Evolutionary conservation across 2,888 invertebrate species (phyloP).

Genomic region (Eulithis prunata): DNA sequence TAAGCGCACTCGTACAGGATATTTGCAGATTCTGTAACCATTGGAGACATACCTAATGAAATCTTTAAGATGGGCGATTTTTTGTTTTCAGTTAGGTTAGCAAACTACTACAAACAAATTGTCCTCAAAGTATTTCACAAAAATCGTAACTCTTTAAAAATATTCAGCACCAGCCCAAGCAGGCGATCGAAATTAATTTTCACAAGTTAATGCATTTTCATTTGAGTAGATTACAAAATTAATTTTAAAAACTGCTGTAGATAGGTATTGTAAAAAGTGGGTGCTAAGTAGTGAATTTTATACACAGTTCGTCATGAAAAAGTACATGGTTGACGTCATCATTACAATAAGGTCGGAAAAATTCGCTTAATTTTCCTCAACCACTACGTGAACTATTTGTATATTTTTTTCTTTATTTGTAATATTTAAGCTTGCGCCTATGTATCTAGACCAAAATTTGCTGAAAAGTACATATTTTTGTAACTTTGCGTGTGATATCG

Average conservation of each 20-base stretch:
- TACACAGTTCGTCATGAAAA: constrained; percentile 24
- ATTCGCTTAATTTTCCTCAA: constrained; percentile 74
- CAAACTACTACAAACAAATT: too few species aligned
- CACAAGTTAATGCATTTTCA: constrained; percentile 1
- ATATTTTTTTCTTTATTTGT: constrained; percentile 49
- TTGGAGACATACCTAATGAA: too few species aligned
- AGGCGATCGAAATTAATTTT: constrained; percentile 8
- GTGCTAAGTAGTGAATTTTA: constrained; percentile 18
- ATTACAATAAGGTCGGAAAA: constrained; percentile 66
- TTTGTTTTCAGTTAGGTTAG: too few species aligned
- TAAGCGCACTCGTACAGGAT: too few species aligned
- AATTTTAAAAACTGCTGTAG: neutral
- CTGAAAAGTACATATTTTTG: constrained; percentile 60
- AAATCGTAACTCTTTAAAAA: too few species aligned
- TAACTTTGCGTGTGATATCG: constrained; percentile 51
- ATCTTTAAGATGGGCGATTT: too few species aligned
- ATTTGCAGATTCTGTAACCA: too few species aligned
- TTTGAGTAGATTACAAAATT: constrained; percentile 13
- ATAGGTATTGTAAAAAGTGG: neutral
- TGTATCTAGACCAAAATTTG: constrained; percentile 54
- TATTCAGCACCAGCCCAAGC: neutral
- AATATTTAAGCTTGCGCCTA: constrained; percentile 73
- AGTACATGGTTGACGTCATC: constrained; percentile 38
- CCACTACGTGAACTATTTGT: constrained; percentile 47
- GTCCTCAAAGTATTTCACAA: neutral